Base-by-base conservation (phyloP, 2,797 vertebrate genomes). In the Esox lucius region DNA sequence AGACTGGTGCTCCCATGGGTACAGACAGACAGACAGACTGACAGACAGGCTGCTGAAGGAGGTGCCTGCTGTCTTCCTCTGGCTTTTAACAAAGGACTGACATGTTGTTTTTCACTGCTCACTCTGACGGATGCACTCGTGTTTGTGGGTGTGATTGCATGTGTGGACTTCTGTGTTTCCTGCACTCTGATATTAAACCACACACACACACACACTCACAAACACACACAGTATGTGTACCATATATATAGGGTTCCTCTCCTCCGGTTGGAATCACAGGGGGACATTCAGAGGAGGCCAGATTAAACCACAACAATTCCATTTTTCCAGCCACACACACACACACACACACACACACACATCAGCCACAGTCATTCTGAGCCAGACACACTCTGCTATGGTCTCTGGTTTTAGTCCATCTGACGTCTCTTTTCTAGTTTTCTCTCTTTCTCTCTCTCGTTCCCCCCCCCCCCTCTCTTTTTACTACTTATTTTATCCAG, bases 221-320 rank as follows among this genome's bases (percentile, higher is more conserved):
- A n/a, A 1, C 28, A 42, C 39, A 31, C 28, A 31, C 28, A 31
- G 28, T 31, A 31, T 31, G 28, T 31, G 28, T 31, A 31, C 28
- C 28, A 3, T 31, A 31, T 31, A 31, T 31, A 31, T 3, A 31
- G 28, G 28, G 28, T 31, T 31, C 28, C 28, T 31, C 28, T 31
- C 28, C 51, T 75, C 75, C 66, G 81, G 76, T 81, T 84, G 76
- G 75, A 86, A 83, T 88, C 85, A 78, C 70, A 80, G 53, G 76
- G 78, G 80, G 81, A 86, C 80, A 86, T 85, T 70, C 70, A 70
- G 70, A 79, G 79, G 81, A 81, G 87, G 77, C 81, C 75, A 78
- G 67, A 71, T 75, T 68, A 74, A 68, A 81, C 87, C 89, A 83
- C 90, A 90, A 89, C 85, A 87, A 87, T 89, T 87, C 78, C 61